phyloP scores from a whole-genome alignment of 2,113 vertebrate species.

The Smithornis capensis region DNA sequence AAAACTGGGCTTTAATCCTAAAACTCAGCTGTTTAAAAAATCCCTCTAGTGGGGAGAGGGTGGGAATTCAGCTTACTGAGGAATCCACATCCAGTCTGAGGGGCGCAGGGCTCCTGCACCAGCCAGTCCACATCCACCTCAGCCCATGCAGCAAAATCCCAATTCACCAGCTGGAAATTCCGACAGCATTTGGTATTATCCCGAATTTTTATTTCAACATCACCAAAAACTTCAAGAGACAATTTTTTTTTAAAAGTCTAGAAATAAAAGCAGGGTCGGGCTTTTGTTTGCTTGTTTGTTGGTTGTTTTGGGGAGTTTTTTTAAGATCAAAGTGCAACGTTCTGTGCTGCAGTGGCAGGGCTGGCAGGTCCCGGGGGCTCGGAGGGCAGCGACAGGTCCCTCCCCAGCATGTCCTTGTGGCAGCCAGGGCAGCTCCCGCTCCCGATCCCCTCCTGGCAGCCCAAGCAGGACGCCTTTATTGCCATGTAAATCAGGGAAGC shows the following conservation, averaged over 20 bases:
- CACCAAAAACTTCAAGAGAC: background rate
- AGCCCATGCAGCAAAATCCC: accelerated
- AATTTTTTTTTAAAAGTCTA: background rate
- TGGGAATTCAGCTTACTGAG: background rate
- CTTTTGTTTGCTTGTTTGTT: background rate
- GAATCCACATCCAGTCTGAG: accelerated
- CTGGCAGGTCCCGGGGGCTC: background rate
- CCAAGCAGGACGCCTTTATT: background rate
- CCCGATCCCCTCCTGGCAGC: background rate
- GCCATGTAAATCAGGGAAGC: constrained; percentile 37
- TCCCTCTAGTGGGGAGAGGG: background rate
- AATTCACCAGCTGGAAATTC: background rate
- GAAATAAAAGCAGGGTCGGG: background rate
- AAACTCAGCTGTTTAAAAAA: background rate
- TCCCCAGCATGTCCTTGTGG: background rate
- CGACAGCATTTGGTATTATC: accelerated
- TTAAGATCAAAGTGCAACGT: too few species aligned
- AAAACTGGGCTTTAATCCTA: background rate
- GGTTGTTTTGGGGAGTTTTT: background rate
- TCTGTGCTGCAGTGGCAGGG: background rate
- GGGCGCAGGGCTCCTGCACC: accelerated
- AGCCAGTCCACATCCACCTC: too few species aligned
- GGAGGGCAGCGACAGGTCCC: background rate
- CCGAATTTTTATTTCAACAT: background rate
- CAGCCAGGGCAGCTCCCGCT: background rate